Evolutionary conservation across 2,888 invertebrate species (phyloP), one percentile per base, ranked within the genome.

Genomic region (Ophraella communa): DNA sequence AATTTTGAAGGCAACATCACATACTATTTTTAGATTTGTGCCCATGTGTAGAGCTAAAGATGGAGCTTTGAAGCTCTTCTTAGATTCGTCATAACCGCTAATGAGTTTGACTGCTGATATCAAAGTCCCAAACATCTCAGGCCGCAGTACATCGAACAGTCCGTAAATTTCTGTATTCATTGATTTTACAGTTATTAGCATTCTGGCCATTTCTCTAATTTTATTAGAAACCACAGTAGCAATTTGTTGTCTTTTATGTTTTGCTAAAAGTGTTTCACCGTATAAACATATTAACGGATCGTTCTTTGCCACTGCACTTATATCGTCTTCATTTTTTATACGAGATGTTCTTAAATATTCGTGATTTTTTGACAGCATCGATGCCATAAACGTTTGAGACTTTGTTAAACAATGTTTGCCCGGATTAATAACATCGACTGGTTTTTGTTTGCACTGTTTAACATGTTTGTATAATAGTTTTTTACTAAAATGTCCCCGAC

Each of bases 171-270:
- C 23, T 24, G 10, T 53, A 24, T 60, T 27, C 3, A 64, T 54
- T 24, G 59, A 33, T 60, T 54, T 64, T 21, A 71, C 3, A 10
- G 44, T 58, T 0, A 71, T 61, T 8, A 68, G 18, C 42, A 72
- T 39, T 35, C 73, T 56, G 10, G 58, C 64, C 44, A 72, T 58
- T 70, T 73, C 72, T 52, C 72, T 64, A 45, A 74, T 70, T 67
- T 71, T 73, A 44, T 67, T 69, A 0, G 73, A 72, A 1, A 66
- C 53, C 0, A 70, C 60, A 30, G 11, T 62, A 4, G 30, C 51
- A 14, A 70, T 70, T 57, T 73, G 71, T 44, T 71, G 57, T 35
- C 73, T 65, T 63, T 71, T 73, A 57, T 72, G 72, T 55, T 71
- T 70, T 7, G 44, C 18, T 23, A 71, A 44, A n/a, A 62, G 51